These are phyloP conservation scores for Picus viridis DNA, from an alignment of 2,797 vertebrate species.

Conservation along the genomic window DNA sequence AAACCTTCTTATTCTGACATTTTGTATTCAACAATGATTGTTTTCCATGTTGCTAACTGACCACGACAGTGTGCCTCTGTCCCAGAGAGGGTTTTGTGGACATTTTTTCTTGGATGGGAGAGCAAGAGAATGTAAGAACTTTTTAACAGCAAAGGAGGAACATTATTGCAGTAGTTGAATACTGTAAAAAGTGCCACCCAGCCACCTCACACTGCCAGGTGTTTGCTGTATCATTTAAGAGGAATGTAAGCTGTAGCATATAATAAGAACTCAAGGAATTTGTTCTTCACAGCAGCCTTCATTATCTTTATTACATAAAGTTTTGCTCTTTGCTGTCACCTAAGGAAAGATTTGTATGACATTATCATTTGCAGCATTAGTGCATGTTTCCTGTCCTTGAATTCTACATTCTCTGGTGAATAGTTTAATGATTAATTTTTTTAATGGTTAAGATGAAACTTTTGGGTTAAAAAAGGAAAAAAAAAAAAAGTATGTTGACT, in stretches of 20 bases:
- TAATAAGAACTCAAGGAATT: neutral
- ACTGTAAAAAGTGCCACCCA: neutral
- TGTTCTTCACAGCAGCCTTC: neutral
- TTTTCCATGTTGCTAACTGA: neutral
- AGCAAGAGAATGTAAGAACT: neutral
- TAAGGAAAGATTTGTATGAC: neutral
- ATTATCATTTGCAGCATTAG: neutral
- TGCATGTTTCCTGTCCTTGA: conserved; percentile 58
- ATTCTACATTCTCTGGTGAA: conserved; percentile 11
- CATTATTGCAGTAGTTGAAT: neutral
- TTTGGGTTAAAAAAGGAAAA: neutral
- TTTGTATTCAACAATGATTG: neutral
- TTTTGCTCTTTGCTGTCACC: neutral
- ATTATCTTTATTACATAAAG: neutral
- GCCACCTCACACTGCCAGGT: neutral
- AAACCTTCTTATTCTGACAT: neutral
- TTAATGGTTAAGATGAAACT: conserved; percentile 48
- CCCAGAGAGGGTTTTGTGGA: neutral
- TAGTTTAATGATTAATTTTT: neutral
- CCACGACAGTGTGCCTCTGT: neutral
- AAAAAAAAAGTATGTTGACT: conserved; percentile 27
- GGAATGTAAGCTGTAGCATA: neutral
- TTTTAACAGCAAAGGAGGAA: neutral
- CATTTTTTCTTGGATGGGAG: neutral
- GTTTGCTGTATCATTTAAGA: neutral